Percentiles rank a stretch among this genome's conserved stretches.
These are phyloP conservation scores for Glossosoma conforme DNA, from an alignment of 1,140 invertebrate genomes.

Conservation along the genomic window DNA sequence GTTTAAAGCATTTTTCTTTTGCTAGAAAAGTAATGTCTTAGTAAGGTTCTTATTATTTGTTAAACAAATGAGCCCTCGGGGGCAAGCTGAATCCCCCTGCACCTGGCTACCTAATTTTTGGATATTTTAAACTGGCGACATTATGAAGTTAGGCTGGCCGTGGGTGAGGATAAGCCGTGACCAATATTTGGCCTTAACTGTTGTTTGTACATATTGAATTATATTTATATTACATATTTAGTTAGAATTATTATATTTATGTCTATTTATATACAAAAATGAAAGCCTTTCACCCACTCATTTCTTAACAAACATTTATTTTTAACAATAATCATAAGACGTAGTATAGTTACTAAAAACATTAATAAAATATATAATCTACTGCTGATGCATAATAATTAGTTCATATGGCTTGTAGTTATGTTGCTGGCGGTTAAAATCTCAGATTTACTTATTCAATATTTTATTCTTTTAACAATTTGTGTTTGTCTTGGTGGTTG, in stretches of 20 bases:
- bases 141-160: constrained; percentile 9
- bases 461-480: too few species aligned
- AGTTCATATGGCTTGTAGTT: too few species aligned
- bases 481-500: too few species aligned
- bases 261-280: not conserved
- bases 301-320: too few species aligned
- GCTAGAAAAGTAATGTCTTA: constrained; percentile 5
- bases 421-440: too few species aligned
- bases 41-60: constrained; percentile 27
- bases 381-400: too few species aligned
- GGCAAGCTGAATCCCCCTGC: constrained; percentile 22
- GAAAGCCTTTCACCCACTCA: not conserved
- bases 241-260: constrained; percentile 2
- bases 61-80: constrained; percentile 29
- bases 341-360: too few species aligned
- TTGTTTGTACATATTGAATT: constrained; percentile 18
- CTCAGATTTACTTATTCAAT: too few species aligned
- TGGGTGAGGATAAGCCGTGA: constrained; percentile 23
- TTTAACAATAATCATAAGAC: too few species aligned
- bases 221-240: constrained; percentile 7
- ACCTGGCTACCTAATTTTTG: not conserved
- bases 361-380: too few species aligned
- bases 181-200: constrained; percentile 32
- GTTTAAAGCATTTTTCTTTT: too few species aligned
- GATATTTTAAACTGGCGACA: not conserved